These are phyloP conservation scores for Phylloscopus trochiloides DNA, from an alignment of 2,113 vertebrate genomes.

Conservation along the genomic window DNA sequence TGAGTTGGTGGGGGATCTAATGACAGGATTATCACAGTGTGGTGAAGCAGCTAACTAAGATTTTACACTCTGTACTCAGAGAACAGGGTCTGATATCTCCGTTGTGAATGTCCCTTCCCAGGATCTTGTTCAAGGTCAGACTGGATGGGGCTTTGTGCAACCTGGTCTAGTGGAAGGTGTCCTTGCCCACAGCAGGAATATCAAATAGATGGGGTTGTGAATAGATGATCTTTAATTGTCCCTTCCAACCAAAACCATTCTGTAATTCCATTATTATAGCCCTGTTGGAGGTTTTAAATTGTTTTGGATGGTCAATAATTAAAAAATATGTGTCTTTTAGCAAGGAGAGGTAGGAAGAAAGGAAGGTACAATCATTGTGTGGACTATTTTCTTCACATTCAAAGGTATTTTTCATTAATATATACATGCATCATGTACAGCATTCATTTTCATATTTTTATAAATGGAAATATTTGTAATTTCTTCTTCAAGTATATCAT, in stretches of 20 bases:
- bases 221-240: neutral
- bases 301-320: neutral
- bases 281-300: neutral
- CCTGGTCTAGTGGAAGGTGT: neutral
- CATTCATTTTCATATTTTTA: neutral
- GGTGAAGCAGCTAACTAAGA: neutral
- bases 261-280: neutral
- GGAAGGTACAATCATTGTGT: neutral
- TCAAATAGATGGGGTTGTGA: neutral
- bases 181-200: accelerated
- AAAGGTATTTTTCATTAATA: neutral
- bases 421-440: neutral
- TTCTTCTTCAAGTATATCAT: neutral
- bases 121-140: neutral
- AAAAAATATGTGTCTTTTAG: neutral
- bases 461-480: neutral
- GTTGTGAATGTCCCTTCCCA: neutral
- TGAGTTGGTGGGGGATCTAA: neutral
- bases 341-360: neutral
- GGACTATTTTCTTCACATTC: neutral
- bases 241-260: neutral
- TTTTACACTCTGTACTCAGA: neutral
- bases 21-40: neutral
- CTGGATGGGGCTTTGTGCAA: neutral
- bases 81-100: neutral